A percentile compares a stretch with the other conserved stretches of the same genome.
These are phyloP conservation scores for Panthera uncia DNA, from an alignment of 2,113 vertebrate species.

Conservation along the genomic window DNA sequence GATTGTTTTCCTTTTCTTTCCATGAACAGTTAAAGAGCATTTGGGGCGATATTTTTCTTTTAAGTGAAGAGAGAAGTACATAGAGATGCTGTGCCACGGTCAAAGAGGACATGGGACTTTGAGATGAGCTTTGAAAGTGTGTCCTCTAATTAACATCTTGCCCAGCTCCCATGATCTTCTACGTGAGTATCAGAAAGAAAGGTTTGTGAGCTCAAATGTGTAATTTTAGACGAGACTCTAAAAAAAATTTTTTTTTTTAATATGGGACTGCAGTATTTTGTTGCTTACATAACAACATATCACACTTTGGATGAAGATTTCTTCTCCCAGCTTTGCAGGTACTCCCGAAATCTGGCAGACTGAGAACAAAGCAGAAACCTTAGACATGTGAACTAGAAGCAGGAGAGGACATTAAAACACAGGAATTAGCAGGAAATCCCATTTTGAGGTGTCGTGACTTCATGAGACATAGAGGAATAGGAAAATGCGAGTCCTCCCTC, in stretches of 20 bases:
- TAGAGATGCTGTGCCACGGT: accelerated
- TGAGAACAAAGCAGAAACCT: not conserved
- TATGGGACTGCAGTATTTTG: not conserved
- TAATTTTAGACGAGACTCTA: not conserved
- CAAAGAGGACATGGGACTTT: not conserved
- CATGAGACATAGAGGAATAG: not conserved
- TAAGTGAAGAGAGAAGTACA: not conserved
- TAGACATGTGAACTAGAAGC: not conserved
- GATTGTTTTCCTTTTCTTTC: not conserved
- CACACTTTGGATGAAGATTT: not conserved
- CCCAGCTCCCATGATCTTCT: not conserved
- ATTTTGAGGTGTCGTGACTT: not conserved
- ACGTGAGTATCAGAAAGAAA: not conserved
- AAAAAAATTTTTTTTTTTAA: not conserved
- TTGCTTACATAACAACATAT: not conserved
- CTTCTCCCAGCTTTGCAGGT: not conserved
- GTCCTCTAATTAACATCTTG: not conserved
- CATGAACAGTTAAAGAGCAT: not conserved
- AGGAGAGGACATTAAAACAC: not conserved
- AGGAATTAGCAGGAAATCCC: not conserved
- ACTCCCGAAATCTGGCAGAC: not conserved
- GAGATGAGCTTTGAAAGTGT: not conserved
- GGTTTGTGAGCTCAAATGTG: not conserved
- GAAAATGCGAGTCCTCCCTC: not conserved
- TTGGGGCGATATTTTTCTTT: not conserved